phyloP scores from a whole-genome alignment of 2,797 vertebrate genomes.

The Triplophysa yarkandensis region DNA sequence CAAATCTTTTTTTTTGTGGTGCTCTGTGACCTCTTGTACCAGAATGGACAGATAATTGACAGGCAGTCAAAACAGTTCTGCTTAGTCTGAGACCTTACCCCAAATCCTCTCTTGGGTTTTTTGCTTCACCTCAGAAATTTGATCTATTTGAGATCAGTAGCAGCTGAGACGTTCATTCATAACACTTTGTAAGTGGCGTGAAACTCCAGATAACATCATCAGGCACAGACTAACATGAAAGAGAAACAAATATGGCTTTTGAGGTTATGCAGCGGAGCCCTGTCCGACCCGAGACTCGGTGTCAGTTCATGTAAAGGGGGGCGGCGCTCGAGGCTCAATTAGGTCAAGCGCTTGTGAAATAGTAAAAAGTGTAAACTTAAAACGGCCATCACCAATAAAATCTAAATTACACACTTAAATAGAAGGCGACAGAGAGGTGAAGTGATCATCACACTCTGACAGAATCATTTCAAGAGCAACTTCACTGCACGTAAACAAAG shows the following conservation, averaged over 20 bases:
- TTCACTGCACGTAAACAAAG: too few relatives aligned
- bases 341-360: constrained; percentile 69
- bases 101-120: constrained; percentile 62
- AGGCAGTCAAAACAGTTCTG: constrained; percentile 81
- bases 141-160: constrained; percentile 79
- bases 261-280: constrained; percentile 53
- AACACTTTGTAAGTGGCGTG: constrained; percentile 74
- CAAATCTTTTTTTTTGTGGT: constrained; percentile 55
- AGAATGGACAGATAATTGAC: constrained; percentile 80
- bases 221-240: constrained; percentile 67
- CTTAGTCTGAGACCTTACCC: constrained; percentile 53
- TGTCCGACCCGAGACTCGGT: constrained; percentile 67
- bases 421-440: constrained; percentile 67
- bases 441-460: too few relatives aligned
- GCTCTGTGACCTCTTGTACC: constrained; percentile 69
- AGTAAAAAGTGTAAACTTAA: constrained; percentile 49
- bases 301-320: constrained; percentile 70
- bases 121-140: constrained; percentile 70
- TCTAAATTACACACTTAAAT: constrained; percentile 65
- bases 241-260: constrained; percentile 71
- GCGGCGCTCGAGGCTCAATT: constrained; percentile 54
- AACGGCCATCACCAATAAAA: constrained; percentile 65
- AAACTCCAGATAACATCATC: constrained; percentile 75
- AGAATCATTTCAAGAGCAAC: too few relatives aligned
- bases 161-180: constrained; percentile 74